A percentile compares a stretch with the other conserved stretches of the same genome.
Conservation (phyloP, 2,113 vertebrate genomes). For the Entomyzon cyanotis region DNA sequence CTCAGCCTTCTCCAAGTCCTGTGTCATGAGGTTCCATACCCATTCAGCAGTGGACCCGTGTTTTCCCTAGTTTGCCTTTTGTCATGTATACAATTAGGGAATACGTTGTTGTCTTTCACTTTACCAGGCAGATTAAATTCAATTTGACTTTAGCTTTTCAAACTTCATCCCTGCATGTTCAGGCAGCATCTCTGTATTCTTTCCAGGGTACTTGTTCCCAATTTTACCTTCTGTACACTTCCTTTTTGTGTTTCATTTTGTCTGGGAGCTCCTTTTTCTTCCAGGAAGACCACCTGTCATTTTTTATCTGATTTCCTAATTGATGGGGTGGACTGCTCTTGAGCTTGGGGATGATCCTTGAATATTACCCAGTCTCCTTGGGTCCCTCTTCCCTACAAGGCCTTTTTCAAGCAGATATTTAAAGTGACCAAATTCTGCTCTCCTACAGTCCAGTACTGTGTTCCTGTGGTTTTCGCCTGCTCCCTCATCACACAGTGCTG, state of each 20-base stretch:
- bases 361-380: neutral
- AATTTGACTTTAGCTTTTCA: neutral
- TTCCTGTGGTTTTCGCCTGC: neutral
- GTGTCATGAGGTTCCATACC: neutral
- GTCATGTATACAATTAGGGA: neutral
- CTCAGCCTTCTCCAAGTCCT: neutral
- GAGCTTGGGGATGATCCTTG: neutral
- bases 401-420: neutral
- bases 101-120: neutral
- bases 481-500: neutral
- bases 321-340: neutral
- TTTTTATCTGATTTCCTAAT: neutral
- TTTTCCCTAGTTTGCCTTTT: neutral
- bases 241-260: neutral
- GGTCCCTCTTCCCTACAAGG: neutral
- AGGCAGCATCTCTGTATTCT: neutral
- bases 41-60: neutral
- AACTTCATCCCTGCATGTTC: neutral
- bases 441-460: neutral
- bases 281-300: too few species aligned
- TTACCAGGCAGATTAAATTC: neutral
- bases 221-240: neutral
- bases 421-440: neutral
- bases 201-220: neutral
- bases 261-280: neutral